phyloP scores from a whole-genome alignment of 2,888 invertebrate genomes.

The Tillus elongatus region DNA sequence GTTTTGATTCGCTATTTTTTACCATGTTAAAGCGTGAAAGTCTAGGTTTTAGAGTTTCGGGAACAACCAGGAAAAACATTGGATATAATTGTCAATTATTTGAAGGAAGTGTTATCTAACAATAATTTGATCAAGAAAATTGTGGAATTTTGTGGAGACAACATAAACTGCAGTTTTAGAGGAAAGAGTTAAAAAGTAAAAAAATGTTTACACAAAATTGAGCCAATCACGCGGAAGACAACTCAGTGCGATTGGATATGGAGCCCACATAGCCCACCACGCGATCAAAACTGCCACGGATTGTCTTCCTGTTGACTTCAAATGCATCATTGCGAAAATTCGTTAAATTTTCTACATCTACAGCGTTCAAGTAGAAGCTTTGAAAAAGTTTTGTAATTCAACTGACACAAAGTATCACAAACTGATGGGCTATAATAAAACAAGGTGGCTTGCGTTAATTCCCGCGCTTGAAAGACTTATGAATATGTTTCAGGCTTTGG shows the following conservation, averaged over 20 bases:
- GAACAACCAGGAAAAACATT: constrained; percentile 9
- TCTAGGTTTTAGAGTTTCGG: constrained; percentile 13
- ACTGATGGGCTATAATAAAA: constrained; percentile 19
- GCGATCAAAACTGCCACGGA: constrained; percentile 27
- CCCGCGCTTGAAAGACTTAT: constrained; percentile 24
- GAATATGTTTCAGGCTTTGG: constrained; percentile 30
- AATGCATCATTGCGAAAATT: constrained; percentile 24
- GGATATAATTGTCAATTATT: constrained; percentile 10
- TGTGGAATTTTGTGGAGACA: constrained; percentile 4
- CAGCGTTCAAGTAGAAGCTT: constrained; percentile 24
- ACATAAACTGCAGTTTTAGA: constrained; percentile 4
- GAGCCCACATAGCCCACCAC: constrained; percentile 22
- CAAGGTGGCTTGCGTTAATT: constrained; percentile 25
- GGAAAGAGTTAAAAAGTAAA: constrained; percentile 2
- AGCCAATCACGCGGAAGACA: constrained; percentile 11
- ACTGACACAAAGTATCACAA: constrained; percentile 22
- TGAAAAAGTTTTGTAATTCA: constrained; percentile 24
- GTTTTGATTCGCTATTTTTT: constrained; percentile 10
- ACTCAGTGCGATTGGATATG: constrained; percentile 2
- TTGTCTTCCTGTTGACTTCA: constrained; percentile 23
- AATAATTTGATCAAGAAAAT: constrained; percentile 5
- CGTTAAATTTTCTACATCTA: constrained; percentile 28
- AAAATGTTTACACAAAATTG: constrained; percentile 4
- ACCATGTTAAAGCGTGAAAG: constrained; percentile 13
- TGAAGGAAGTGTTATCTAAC: constrained; percentile 5